These are phyloP conservation scores for silkworm (Bombyx mori) DNA, from an alignment of 1,140 invertebrate genomes.

Conservation along the genomic window DNA sequence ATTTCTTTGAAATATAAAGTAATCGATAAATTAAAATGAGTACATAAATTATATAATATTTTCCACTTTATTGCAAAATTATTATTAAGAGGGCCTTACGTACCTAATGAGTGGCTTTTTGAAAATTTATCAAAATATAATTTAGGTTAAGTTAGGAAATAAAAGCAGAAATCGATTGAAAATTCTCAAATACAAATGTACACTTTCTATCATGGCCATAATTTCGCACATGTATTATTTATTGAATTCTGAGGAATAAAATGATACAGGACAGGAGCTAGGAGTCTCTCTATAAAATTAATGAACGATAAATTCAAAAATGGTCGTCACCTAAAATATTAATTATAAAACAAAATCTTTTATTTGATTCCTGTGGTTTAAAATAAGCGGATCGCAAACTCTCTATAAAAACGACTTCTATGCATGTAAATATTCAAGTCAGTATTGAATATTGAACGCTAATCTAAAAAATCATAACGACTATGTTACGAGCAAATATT, in stretches of 20 bases:
- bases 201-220: constrained; percentile 45
- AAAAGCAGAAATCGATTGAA: too few relatives aligned
- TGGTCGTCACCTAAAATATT: too few relatives aligned
- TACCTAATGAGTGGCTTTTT: too few relatives aligned
- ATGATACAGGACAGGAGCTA: constrained; percentile 29
- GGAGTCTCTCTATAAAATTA: constrained; percentile 45
- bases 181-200: constrained; percentile 49
- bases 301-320: not conserved
- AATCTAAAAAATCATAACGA: constrained; percentile 41
- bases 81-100: too few relatives aligned
- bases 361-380: constrained; percentile 9
- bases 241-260: constrained; percentile 8
- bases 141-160: too few relatives aligned
- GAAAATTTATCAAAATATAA: too few relatives aligned
- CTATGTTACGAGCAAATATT: constrained; percentile 21
- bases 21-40: too few relatives aligned
- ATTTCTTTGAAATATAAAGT: constrained; percentile 3
- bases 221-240: not conserved
- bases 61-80: constrained; percentile 7
- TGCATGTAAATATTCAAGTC: constrained; percentile 63
- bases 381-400: constrained; percentile 51
- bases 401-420: constrained; percentile 44
- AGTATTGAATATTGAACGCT: constrained; percentile 62
- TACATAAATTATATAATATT: too few relatives aligned
- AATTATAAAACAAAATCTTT: too few relatives aligned